Percentiles rank a stretch among this genome's conserved stretches.
Evolutionary conservation across 2,113 vertebrate genomes (phyloP).

Genomic region (Elephantulus edwardii): DNA sequence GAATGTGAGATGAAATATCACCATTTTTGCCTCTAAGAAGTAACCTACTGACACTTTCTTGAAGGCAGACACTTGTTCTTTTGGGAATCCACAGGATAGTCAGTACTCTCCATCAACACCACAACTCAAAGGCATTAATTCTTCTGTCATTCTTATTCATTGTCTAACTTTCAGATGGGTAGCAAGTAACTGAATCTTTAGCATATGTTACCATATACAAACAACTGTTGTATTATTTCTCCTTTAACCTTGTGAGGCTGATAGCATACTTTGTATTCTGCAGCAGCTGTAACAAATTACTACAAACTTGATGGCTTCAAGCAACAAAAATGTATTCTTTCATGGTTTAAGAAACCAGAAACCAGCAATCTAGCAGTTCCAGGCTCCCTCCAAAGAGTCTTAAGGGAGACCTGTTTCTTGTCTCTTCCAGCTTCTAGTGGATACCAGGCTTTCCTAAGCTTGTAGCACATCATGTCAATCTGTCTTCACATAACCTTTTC

Average conservation of each 20-base stretch:
- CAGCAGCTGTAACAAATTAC: background rate
- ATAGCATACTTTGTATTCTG: background rate
- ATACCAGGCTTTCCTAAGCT: too few species aligned
- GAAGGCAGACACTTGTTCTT: too few species aligned
- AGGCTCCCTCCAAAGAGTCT: background rate
- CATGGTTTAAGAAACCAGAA: background rate
- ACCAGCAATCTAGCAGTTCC: background rate
- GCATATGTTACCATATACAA: background rate
- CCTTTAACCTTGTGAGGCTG: background rate
- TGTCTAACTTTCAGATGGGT: too few species aligned
- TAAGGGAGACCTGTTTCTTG: background rate
- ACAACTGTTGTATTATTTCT: background rate
- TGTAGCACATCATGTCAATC: fast-evolving
- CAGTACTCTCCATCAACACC: too few species aligned
- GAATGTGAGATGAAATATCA: too few species aligned
- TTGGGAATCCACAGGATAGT: too few species aligned
- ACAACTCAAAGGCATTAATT: too few species aligned
- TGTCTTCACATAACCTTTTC: background rate
- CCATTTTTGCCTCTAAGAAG: too few species aligned
- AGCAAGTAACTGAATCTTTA: background rate
- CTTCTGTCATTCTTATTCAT: too few species aligned
- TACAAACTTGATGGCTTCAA: background rate
- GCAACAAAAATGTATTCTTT: background rate
- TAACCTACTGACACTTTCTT: too few species aligned
- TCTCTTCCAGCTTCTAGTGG: too few species aligned